phyloP scores from a whole-genome alignment of 2,888 invertebrate genomes.

The Acanthosepion esculentum region DNA sequence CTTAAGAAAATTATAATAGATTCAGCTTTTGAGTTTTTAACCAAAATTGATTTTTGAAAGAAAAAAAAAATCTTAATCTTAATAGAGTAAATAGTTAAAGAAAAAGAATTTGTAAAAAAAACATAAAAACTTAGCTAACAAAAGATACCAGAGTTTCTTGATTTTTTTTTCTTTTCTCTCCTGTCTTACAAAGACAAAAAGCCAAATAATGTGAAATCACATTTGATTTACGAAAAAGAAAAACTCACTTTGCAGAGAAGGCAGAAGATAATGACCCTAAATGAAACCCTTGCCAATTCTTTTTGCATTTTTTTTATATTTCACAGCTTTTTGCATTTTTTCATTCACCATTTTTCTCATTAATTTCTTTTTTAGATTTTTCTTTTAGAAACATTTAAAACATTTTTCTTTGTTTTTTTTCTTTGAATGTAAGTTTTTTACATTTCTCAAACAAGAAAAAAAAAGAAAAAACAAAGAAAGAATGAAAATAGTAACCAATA shows the following conservation, averaged over 20 bases:
- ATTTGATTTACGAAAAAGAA: slow-evolving; percentile 34
- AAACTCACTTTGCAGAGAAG: slow-evolving; percentile 42
- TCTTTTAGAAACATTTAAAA: neutral
- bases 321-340: neutral
- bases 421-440: neutral
- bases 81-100: neutral
- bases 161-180: neutral
- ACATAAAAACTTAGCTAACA: neutral
- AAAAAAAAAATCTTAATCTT: neutral
- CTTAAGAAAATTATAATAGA: neutral
- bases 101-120: neutral
- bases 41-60: neutral
- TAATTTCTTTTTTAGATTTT: neutral
- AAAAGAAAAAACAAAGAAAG: no score
- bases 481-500: no score
- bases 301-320: neutral
- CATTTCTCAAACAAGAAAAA: no score
- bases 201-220: slow-evolving; percentile 43
- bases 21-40: neutral
- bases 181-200: slow-evolving; percentile 47
- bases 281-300: neutral
- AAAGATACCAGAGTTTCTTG: neutral
- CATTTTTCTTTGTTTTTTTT: neutral
- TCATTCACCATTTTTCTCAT: neutral
- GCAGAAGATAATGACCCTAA: neutral